Percentiles rank a stretch among this genome's conserved stretches.
Conservation (phyloP, 2,797 vertebrate genomes). For the Borostomias antarcticus region DNA sequence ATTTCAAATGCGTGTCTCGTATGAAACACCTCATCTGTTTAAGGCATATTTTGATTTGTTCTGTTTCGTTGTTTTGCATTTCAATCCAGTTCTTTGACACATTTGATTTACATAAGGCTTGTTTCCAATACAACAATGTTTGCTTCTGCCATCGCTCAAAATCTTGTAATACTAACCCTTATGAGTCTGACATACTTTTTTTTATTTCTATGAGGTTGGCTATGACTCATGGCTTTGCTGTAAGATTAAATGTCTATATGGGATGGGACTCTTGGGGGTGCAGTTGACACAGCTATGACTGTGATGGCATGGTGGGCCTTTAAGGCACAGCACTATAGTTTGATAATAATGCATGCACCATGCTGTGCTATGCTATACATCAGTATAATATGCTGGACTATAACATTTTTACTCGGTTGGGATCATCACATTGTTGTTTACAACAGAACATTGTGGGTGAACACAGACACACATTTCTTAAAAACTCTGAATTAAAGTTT, state of each 20-base stretch:
- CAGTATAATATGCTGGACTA: too few relatives aligned
- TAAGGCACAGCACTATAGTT: too few relatives aligned
- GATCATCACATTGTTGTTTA: too few relatives aligned
- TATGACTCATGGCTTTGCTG: neutral
- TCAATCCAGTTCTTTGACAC: slow-evolving; percentile 12
- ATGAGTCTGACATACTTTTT: neutral
- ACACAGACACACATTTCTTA: slow-evolving; percentile 35
- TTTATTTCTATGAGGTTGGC: slow-evolving; percentile 1
- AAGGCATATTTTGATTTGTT: slow-evolving; percentile 9
- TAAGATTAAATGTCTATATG: neutral
- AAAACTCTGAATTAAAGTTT: slow-evolving; percentile 46
- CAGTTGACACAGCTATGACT: too few relatives aligned
- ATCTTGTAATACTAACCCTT: slow-evolving; percentile 7
- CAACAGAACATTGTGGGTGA: neutral
- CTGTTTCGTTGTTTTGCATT: slow-evolving; percentile 16
- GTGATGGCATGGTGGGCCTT: neutral
- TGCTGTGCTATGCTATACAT: too few relatives aligned
- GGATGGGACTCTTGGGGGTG: neutral
- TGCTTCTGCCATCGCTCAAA: neutral
- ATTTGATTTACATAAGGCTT: slow-evolving; percentile 7
- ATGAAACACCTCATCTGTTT: slow-evolving; percentile 8
- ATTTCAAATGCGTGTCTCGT: neutral
- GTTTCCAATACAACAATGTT: slow-evolving; percentile 15
- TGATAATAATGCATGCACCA: too few relatives aligned
- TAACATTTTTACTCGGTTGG: too few relatives aligned